These are phyloP conservation scores for Sebastes taczanowskii DNA, from an alignment of 2,797 vertebrate species.

Conservation along the genomic window DNA sequence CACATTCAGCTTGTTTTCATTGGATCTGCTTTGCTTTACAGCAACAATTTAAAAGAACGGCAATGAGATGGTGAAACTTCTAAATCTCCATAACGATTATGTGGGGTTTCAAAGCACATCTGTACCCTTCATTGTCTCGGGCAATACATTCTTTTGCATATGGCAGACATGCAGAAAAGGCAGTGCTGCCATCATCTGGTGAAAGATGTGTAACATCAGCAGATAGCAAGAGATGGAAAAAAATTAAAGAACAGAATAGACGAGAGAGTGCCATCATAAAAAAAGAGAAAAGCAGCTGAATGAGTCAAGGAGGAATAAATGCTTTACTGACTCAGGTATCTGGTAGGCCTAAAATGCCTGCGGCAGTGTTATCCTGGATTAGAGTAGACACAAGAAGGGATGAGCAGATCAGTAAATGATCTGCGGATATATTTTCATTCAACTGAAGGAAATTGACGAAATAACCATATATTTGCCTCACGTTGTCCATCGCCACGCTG, in stretches of 20 bases:
- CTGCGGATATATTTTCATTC: constrained; percentile 20
- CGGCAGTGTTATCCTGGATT: constrained; percentile 5
- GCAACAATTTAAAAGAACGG: constrained; percentile 16
- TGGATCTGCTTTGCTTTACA: constrained; percentile 26
- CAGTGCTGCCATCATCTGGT: constrained; percentile 81
- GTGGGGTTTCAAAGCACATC: not conserved
- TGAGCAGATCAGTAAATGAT: constrained; percentile 27
- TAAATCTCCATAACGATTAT: not conserved
- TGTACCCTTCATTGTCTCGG: not conserved
- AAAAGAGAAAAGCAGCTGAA: not conserved
- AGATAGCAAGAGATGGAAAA: not conserved
- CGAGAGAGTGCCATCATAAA: not conserved
- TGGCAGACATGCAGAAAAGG: constrained; percentile 7
- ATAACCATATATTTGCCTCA: not conserved
- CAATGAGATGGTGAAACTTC: constrained; percentile 13
- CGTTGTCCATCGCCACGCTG: not conserved
- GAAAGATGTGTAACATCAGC: constrained; percentile 29
- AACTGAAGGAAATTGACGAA: not conserved
- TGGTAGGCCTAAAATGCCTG: not conserved
- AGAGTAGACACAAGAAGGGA: not conserved
- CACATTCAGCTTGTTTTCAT: constrained; percentile 39
- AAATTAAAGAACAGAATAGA: not conserved
- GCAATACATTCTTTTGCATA: not conserved
- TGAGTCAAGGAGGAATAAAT: constrained; percentile 4
- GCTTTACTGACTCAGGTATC: constrained; percentile 25